Percentiles rank a stretch among this genome's conserved stretches.
These are phyloP conservation scores for Diplogasteroides magnus DNA, from an alignment of 1,140 invertebrate species.

Conservation along the genomic window DNA sequence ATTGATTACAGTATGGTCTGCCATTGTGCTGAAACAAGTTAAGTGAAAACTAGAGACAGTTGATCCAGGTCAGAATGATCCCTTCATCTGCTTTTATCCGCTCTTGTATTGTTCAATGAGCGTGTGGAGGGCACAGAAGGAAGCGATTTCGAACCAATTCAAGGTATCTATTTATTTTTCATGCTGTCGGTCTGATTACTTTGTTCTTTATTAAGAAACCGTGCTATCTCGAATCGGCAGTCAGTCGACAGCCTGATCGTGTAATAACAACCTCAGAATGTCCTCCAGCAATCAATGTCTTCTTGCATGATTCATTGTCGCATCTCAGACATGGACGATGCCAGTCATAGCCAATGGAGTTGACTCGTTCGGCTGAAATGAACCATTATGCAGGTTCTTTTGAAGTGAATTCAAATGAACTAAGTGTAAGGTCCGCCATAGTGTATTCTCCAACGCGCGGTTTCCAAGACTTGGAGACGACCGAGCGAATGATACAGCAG, in stretches of 20 bases:
- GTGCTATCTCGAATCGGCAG: background rate
- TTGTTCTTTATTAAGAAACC: background rate
- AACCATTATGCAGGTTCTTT: constrained; percentile 30
- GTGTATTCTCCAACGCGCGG: too few species aligned
- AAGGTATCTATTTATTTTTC: too few species aligned
- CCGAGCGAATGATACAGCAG: too few species aligned
- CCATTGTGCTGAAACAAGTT: constrained; percentile 71
- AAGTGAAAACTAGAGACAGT: background rate
- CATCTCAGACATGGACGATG: constrained; percentile 82
- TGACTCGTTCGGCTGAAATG: constrained; percentile 80
- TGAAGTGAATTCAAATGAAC: too few species aligned
- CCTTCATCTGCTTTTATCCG: too few species aligned
- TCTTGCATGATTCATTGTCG: constrained; percentile 74
- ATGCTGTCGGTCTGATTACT: too few species aligned
- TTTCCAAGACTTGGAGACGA: too few species aligned
- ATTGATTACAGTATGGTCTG: constrained; percentile 82
- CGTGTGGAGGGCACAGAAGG: too few species aligned
- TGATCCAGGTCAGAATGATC: background rate
- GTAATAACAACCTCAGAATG: constrained; percentile 71
- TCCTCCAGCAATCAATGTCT: constrained; percentile 78
- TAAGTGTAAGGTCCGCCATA: too few species aligned
- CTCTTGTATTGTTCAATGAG: too few species aligned
- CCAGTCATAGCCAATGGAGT: constrained; percentile 85
- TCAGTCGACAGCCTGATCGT: constrained; percentile 8
- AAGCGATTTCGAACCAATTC: too few species aligned